Percentiles rank a stretch among this genome's conserved stretches.
These are phyloP conservation scores for Nasonia giraulti DNA, from an alignment of 1,140 invertebrate species.

Conservation along the genomic window DNA sequence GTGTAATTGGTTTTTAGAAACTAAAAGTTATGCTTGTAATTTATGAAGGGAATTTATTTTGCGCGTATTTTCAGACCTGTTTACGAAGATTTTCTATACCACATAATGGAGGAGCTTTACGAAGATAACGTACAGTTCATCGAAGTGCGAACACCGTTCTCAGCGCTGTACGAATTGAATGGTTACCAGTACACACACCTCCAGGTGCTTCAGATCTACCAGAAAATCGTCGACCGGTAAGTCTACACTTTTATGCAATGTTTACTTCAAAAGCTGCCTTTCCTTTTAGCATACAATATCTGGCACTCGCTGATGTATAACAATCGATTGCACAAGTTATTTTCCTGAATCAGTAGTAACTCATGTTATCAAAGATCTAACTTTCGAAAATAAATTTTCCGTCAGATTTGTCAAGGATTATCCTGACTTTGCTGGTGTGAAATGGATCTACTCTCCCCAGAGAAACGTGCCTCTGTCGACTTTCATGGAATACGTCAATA, in stretches of 20 bases:
- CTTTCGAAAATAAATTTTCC: neutral
- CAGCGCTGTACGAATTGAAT: constrained; percentile 79
- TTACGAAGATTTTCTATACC: constrained; percentile 82
- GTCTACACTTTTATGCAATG: neutral
- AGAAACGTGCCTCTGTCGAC: constrained; percentile 67
- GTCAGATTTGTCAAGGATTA: constrained; percentile 74
- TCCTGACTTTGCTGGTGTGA: constrained; percentile 81
- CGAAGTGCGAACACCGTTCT: constrained; percentile 79
- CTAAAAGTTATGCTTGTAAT: neutral
- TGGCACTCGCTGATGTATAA: neutral
- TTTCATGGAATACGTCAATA: constrained; percentile 72
- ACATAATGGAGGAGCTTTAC: constrained; percentile 81
- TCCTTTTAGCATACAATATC: neutral
- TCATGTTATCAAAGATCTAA: too few species aligned
- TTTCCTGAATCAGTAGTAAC: neutral
- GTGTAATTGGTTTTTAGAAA: too few species aligned
- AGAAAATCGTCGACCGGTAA: constrained; percentile 72
- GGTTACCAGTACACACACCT: constrained; percentile 74
- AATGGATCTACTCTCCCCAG: constrained; percentile 81
- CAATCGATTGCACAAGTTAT: neutral
- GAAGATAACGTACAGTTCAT: constrained; percentile 88
- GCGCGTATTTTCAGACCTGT: constrained; percentile 73
- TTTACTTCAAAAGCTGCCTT: too few species aligned
- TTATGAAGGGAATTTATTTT: neutral
- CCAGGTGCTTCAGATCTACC: constrained; percentile 77